Conservation (phyloP, 2,113 vertebrate genomes). For the Rutilus rutilus region DNA sequence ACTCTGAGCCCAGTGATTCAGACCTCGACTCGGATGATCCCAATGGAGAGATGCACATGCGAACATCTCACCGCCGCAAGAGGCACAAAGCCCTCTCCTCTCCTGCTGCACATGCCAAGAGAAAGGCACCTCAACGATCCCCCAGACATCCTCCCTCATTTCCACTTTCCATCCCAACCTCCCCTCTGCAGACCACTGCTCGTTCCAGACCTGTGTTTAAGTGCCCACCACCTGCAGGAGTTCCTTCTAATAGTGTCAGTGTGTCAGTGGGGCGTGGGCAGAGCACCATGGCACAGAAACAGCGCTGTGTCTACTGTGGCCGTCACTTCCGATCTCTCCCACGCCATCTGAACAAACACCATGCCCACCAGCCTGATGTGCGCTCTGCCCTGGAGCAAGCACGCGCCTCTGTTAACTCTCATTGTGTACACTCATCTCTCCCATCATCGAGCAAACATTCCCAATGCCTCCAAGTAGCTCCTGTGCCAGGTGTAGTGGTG, state of each 20-base stretch:
- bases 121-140: constrained; percentile 63
- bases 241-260: constrained; percentile 55
- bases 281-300: constrained; percentile 63
- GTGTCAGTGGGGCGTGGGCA: constrained; percentile 59
- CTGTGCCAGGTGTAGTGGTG: constrained; percentile 49
- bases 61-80: constrained; percentile 61
- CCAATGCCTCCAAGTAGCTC: constrained; percentile 40
- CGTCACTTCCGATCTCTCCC: constrained; percentile 78
- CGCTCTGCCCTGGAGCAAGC: constrained; percentile 68
- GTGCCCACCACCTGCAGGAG: constrained; percentile 63
- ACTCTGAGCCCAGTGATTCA: constrained; percentile 76
- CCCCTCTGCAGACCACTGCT: constrained; percentile 54
- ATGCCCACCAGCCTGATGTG: constrained; percentile 76
- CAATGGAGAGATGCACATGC: constrained; percentile 55
- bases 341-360: constrained; percentile 79
- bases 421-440: constrained; percentile 61
- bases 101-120: constrained; percentile 61
- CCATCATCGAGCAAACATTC: constrained; percentile 52
- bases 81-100: constrained; percentile 56
- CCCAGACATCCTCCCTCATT: constrained; percentile 49
- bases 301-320: constrained; percentile 78
- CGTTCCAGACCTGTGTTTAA: constrained; percentile 70
- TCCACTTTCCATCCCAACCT: constrained; percentile 41
- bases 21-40: constrained; percentile 70
- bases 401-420: constrained; percentile 67